Evolutionary conservation across 2,888 invertebrate genomes (phyloP).

Genomic region (Clistopyga incitator): DNA sequence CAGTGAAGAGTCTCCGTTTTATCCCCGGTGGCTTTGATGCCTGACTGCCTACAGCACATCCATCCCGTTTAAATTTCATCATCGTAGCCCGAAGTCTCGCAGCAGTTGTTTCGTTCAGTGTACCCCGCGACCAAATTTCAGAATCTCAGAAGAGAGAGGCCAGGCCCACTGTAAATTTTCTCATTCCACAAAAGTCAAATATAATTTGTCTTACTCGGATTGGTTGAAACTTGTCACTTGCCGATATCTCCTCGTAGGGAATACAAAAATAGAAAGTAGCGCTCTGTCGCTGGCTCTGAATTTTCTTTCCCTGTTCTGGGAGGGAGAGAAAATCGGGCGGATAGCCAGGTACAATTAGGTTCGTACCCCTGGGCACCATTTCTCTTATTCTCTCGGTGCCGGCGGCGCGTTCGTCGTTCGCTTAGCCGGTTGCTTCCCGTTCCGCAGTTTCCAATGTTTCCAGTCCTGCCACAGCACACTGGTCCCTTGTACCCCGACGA

Average conservation of each 20-base stretch:
- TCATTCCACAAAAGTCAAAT: constrained; percentile 47
- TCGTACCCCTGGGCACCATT: constrained; percentile 81
- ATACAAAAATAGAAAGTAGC: constrained; percentile 45
- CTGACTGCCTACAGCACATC: constrained; percentile 48
- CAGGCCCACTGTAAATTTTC: constrained; percentile 6
- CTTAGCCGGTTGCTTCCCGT: constrained; percentile 64
- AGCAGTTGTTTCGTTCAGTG: constrained; percentile 22
- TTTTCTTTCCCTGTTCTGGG: neutral
- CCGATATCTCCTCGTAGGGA: neutral
- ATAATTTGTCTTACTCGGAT: constrained; percentile 60
- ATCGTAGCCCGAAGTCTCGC: constrained; percentile 43
- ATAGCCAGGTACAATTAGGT: constrained; percentile 81
- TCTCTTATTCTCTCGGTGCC: constrained; percentile 75
- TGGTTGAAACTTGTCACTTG: constrained; percentile 63
- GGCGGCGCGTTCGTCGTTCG: constrained; percentile 63
- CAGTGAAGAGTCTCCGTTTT: constrained; percentile 39
- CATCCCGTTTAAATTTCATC: constrained; percentile 65
- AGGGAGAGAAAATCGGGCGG: constrained; percentile 66
- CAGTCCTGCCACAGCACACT: constrained; percentile 12
- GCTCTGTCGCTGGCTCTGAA: constrained; percentile 13
- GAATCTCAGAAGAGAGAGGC: constrained; percentile 7
- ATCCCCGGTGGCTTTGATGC: constrained; percentile 20
- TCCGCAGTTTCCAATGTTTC: constrained; percentile 47
- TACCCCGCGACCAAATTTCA: constrained; percentile 41
- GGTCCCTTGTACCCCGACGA: constrained; percentile 26